Base-by-base conservation (phyloP, 2,797 vertebrate genomes). In the Peromyscus attwateri region DNA sequence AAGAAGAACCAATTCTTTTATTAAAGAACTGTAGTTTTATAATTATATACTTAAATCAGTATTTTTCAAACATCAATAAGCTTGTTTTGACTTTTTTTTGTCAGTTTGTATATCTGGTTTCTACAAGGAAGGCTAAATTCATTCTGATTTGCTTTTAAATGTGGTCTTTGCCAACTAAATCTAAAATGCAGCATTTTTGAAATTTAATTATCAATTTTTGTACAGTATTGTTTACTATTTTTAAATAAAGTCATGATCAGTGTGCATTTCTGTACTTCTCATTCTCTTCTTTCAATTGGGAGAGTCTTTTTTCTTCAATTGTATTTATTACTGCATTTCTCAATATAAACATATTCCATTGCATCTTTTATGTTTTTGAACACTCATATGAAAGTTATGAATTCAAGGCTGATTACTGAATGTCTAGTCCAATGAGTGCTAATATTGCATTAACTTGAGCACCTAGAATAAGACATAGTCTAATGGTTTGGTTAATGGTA, bases 251-350 rank as follows among this genome's bases (percentile, higher is more conserved):
- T 98, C 97, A 90, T 97, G 97, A 97, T 98, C 98, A 95, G 95
- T 91, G 97, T 98, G 98, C 97, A 97, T 98, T 97, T 96, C 98
- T 98, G 98, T 98, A 97, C 97, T 98, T 40, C n/a, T 82, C 98
- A 98, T 98, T 98, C 98, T 98, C 98, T 97, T 98, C 92, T 87
- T 97, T 90, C 97, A 97, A 97, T 97, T 97, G 98, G 98, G 98
- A 96, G 98, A 98, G 97, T 87, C 91, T 95, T 94, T 97, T 98
- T 98, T 98, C 98, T 98, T 98, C 97, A 98, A 98, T 98, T 99
- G 99, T 99, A 99, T 99, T 99, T 99, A 99, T 99, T 99, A 99
- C 98, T 99, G 98, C 99, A 98, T 98, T 99, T 99, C 98, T 99
- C 98, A 98, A 98, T 98, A 97, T 99, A 99, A 99, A 99, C 99